A percentile compares a stretch with the other conserved stretches of the same genome.
Conservation (phyloP, 2,888 invertebrate genomes). For the Lapara coniferarum region DNA sequence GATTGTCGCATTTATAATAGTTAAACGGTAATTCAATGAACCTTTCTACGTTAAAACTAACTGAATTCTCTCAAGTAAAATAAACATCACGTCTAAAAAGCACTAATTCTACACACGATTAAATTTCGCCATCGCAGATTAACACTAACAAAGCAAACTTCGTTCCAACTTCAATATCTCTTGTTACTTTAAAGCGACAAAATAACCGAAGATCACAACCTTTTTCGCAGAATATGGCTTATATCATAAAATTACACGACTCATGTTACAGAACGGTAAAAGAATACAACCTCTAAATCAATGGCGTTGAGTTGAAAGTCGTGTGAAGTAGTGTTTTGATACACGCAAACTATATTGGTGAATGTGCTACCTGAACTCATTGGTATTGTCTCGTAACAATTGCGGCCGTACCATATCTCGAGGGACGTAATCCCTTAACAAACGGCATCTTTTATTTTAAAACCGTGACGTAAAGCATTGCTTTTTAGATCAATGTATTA, state of each 20-base stretch:
- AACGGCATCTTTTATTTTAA: conserved; percentile 73
- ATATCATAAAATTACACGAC: conserved; percentile 32
- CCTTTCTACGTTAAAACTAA: neutral
- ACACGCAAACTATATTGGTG: conserved; percentile 18
- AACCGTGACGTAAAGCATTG: conserved; percentile 67
- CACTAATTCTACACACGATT: conserved; percentile 29
- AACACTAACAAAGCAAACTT: conserved; percentile 41
- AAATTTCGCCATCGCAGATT: conserved; percentile 45
- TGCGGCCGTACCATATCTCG: conserved; percentile 60
- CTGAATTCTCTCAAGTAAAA: neutral
- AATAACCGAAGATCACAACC: conserved; percentile 44
- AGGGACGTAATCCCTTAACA: conserved; percentile 72
- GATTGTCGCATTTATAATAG: neutral
- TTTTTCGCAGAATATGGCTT: conserved; percentile 54
- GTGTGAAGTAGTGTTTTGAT: neutral
- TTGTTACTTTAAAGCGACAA: conserved; percentile 46
- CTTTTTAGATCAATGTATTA: conserved; percentile 59
- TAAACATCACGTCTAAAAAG: neutral
- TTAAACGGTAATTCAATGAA: neutral
- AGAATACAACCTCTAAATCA: conserved; percentile 14
- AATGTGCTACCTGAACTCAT: conserved; percentile 71
- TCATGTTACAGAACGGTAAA: neutral
- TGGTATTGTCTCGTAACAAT: conserved; percentile 68
- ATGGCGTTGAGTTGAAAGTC: conserved; percentile 25
- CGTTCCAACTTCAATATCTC: conserved; percentile 48